phyloP scores from a whole-genome alignment of 2,888 invertebrate species.

The Baccha elongata region DNA sequence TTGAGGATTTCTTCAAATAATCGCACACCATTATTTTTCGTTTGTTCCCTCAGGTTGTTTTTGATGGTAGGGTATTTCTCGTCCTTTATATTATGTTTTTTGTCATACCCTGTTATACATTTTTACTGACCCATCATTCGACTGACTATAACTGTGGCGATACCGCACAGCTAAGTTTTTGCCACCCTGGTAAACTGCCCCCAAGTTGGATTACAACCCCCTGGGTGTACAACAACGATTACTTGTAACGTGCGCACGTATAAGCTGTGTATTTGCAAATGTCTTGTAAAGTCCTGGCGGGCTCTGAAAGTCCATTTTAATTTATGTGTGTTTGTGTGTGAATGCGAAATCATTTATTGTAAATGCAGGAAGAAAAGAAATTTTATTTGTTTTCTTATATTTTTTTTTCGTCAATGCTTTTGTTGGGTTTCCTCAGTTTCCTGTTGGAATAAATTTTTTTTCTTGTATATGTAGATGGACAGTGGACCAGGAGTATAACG shows the following conservation, averaged over 20 bases:
- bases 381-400: constrained; percentile 60
- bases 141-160: background rate
- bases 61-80: background rate
- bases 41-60: constrained; percentile 49
- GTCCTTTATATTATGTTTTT: background rate
- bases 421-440: constrained; percentile 55
- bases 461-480: constrained; percentile 64
- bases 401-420: constrained; percentile 47
- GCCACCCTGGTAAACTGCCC: constrained; percentile 73
- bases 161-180: constrained; percentile 43
- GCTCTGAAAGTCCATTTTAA: constrained; percentile 32
- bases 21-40: constrained; percentile 67
- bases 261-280: constrained; percentile 68
- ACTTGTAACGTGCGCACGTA: constrained; percentile 69
- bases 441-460: constrained; percentile 61
- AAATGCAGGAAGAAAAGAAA: constrained; percentile 72
- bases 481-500: constrained; percentile 34
- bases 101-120: constrained; percentile 11
- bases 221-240: constrained; percentile 71
- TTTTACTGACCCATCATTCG: constrained; percentile 1
- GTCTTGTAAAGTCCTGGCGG: constrained; percentile 64
- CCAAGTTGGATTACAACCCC: constrained; percentile 71
- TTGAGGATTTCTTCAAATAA: constrained; percentile 68
- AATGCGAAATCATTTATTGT: constrained; percentile 69
- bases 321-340: constrained; percentile 17